Base-by-base conservation (phyloP, 2,888 invertebrate species). In the Flabesymbios commensalis region DNA sequence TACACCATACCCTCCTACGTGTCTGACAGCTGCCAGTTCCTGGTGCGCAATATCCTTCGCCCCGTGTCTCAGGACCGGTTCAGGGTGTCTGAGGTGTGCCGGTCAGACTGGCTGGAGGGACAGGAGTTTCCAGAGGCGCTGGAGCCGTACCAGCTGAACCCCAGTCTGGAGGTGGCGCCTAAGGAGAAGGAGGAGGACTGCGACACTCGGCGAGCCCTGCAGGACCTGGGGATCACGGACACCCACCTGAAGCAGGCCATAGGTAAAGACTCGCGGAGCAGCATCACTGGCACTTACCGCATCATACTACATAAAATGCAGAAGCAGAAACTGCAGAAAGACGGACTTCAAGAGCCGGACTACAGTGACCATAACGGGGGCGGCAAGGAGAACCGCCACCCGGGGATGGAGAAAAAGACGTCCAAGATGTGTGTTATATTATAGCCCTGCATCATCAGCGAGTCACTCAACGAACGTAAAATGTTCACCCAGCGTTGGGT, bases 211-310 rank as follows among this genome's bases (percentile, higher is more conserved):
- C 82, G 84, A 63, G 81, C 85, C 57, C 78, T 89, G 47, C 78
- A 83, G 55, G 85, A 86, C 28, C 80, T 88, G 41, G 90, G 90
- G 1, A 87, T 90, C 39, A 85, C 83, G 17, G 82, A 85, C 0
- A 85, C 86, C 59, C 87, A 88, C 85, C 78, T 90, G 47, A 83
- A 84, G 55, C 83, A 85, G 39, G 84, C 87, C 24, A 81, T 84
- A 24, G 83, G 83, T 42, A 86, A 86, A 65, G 88, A 89, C 32
- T 87, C 88, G 1, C 83, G 88, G 53, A 88, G 87, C 71, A 86
- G 88, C 66, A 85, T 90, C 39, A 88, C 88, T 49, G 90, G 90
- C 10, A 88, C 88, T 49, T 90, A 90, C 79, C 84, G 90, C 45
- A 90, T 90, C 62, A 84, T 89, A 36, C 84, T 89, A 64, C 88